Evolutionary conservation across 2,113 vertebrate genomes (phyloP).

Genomic region (Speoplatyrhinus poulsoni): DNA sequence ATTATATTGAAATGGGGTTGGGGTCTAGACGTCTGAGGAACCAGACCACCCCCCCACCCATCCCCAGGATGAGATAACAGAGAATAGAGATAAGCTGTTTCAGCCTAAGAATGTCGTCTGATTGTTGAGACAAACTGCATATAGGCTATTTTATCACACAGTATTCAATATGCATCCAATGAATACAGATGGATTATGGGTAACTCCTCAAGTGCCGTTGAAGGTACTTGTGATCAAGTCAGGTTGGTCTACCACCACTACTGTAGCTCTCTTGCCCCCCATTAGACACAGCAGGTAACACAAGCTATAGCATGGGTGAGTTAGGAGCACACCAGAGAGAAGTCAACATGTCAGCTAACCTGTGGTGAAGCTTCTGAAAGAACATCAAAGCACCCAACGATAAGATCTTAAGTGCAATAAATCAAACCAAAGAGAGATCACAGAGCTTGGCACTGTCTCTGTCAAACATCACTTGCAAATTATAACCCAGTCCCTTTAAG

Average conservation of each 20-base stretch:
- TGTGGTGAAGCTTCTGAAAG: conserved; percentile 2
- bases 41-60: conserved; percentile 32
- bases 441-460: neutral
- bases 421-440: neutral
- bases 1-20: conserved; percentile 14
- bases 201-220: too few species aligned
- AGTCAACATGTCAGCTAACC: neutral
- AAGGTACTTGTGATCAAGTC: neutral
- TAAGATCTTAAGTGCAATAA: conserved; percentile 1
- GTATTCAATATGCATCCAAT: too few species aligned
- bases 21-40: conserved; percentile 43
- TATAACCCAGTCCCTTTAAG: too few species aligned
- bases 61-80: conserved; percentile 50
- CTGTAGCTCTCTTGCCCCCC: neutral
- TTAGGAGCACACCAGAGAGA: neutral
- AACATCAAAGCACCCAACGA: neutral
- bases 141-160: too few species aligned
- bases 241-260: neutral
- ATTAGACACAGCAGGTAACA: conserved; percentile 12
- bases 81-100: too few species aligned
- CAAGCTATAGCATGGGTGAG: neutral
- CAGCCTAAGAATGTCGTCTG: too few species aligned
- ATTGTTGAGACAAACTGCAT: too few species aligned
- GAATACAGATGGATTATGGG: too few species aligned
- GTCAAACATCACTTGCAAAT: neutral